These are phyloP conservation scores for Coelopa frigida DNA, from an alignment of 1,140 invertebrate genomes.

Conservation along the genomic window DNA sequence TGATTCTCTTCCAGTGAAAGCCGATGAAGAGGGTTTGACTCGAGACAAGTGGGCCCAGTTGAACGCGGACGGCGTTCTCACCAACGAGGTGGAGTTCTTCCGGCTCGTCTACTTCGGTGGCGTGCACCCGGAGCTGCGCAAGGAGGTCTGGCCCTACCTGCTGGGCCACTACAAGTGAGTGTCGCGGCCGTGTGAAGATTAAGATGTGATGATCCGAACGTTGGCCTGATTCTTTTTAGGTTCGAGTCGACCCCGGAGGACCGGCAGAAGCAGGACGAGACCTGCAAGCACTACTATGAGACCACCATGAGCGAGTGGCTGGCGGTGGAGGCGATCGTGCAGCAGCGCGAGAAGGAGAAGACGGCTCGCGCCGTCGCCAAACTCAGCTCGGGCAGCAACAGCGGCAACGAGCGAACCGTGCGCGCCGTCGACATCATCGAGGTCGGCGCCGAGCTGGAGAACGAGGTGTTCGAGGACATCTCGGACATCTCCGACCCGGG, in stretches of 20 bases:
- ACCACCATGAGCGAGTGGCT: slow-evolving; percentile 90
- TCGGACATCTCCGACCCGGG: slow-evolving; percentile 40
- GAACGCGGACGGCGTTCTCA: slow-evolving; percentile 53
- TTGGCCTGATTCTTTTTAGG: slow-evolving; percentile 23
- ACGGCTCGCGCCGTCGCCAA: slow-evolving; percentile 57
- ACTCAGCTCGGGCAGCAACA: slow-evolving; percentile 50
- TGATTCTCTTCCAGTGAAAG: slow-evolving; percentile 42
- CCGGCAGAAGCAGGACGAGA: slow-evolving; percentile 57
- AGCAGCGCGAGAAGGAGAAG: slow-evolving; percentile 70
- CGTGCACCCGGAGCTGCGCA: slow-evolving; percentile 68
- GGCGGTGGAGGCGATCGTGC: slow-evolving; percentile 83
- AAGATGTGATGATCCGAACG: slow-evolving; percentile 16
- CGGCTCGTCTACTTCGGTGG: slow-evolving; percentile 80
- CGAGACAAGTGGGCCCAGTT: slow-evolving; percentile 59
- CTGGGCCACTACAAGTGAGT: slow-evolving; percentile 68
- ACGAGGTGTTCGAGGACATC: slow-evolving; percentile 38
- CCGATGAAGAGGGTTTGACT: slow-evolving; percentile 57
- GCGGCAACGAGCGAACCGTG: slow-evolving; percentile 32
- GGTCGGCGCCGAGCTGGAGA: slow-evolving; percentile 32
- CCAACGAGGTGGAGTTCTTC: slow-evolving; percentile 65
- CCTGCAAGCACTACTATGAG: slow-evolving; percentile 68
- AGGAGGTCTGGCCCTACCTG: slow-evolving; percentile 86
- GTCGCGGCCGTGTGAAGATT: not conserved
- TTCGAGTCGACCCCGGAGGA: slow-evolving; percentile 69
- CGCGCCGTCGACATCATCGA: slow-evolving; percentile 23